Evolutionary conservation across 2,113 vertebrate genomes (phyloP).

Genomic region (Rhinolophus sinicus): DNA sequence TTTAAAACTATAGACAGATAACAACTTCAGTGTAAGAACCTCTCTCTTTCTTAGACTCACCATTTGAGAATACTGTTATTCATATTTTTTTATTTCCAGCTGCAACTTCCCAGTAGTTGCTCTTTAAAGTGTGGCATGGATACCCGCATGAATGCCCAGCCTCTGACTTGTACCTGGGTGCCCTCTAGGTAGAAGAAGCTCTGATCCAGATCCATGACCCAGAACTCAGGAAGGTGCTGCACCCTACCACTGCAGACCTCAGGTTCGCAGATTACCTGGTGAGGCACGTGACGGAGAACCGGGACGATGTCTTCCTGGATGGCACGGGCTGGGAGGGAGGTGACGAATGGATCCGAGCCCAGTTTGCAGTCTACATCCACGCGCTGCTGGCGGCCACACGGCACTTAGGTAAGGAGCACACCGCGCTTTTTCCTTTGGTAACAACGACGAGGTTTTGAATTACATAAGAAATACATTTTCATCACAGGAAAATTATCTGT

Average conservation of each 20-base stretch:
- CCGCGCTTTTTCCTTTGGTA: not conserved
- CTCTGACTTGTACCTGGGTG: constrained; percentile 47
- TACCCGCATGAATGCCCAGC: not conserved
- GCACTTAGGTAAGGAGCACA: constrained; percentile 88
- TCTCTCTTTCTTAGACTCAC: constrained; percentile 6
- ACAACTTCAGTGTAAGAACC: not conserved
- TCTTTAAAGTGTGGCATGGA: not conserved
- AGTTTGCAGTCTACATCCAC: constrained; percentile 95
- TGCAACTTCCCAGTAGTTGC: not conserved
- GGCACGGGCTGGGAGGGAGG: constrained; percentile 99
- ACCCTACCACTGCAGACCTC: constrained; percentile 95
- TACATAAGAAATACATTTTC: not conserved
- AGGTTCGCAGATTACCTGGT: constrained; percentile 96
- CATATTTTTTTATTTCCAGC: constrained; percentile 17
- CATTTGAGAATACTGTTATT: constrained; percentile 2
- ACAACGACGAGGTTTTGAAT: not conserved
- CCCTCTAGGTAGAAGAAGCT: constrained; percentile 92
- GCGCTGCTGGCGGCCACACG: constrained; percentile 92
- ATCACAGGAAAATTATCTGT: not conserved
- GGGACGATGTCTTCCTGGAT: constrained; percentile 97
- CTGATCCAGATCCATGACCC: constrained; percentile 94
- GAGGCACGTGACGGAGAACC: constrained; percentile 96
- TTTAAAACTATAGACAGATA: constrained; percentile 25
- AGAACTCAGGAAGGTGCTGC: constrained; percentile 92
- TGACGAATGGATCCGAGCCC: constrained; percentile 98